Conservation (phyloP, 2,797 vertebrate species). For the Xiphophorus birchmanni region DNA sequence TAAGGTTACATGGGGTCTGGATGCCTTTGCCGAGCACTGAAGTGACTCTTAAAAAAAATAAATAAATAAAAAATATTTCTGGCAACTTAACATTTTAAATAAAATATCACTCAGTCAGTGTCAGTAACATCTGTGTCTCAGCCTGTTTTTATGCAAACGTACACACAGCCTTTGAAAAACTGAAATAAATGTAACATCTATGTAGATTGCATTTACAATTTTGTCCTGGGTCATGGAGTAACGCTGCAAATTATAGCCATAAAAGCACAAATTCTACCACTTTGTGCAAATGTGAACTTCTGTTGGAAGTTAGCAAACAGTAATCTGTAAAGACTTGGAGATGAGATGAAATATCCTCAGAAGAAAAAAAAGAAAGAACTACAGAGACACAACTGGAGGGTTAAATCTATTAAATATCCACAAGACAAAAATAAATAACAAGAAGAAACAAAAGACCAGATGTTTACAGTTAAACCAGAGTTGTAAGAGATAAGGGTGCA, state of each 20-base stretch:
- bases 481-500: constrained; percentile 40
- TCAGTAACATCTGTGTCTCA: neutral
- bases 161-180: neutral
- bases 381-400: constrained; percentile 30
- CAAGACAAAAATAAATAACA: constrained; percentile 26
- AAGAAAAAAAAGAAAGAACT: constrained; percentile 17
- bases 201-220: neutral
- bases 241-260: constrained; percentile 1
- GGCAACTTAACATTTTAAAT: neutral
- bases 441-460: constrained; percentile 51
- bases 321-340: constrained; percentile 11
- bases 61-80: too few species aligned
- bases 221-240: neutral
- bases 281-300: neutral
- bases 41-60: too few species aligned
- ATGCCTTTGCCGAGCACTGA: neutral
- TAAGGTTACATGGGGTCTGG: neutral
- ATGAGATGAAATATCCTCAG: constrained; percentile 16
- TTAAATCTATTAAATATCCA: constrained; percentile 29
- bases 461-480: constrained; percentile 68
- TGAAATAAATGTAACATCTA: neutral
- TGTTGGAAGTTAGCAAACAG: neutral
- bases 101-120: neutral
- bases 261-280: neutral
- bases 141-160: neutral